Evolutionary conservation across 2,888 invertebrate genomes (phyloP).

Genomic region (Omphaloscelis lunosa): DNA sequence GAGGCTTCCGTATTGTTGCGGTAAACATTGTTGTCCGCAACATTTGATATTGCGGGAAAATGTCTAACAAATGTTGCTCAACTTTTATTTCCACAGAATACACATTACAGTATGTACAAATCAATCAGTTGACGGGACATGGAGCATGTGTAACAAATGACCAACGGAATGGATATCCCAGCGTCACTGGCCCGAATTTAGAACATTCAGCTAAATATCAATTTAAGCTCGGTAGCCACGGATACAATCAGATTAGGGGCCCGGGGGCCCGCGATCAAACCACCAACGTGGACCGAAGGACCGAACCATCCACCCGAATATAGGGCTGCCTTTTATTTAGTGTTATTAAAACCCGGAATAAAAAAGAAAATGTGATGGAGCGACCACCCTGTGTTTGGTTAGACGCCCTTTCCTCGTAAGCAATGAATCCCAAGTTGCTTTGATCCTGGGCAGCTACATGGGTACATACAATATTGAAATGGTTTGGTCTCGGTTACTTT

Average conservation of each 20-base stretch:
- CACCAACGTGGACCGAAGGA: slow-evolving; percentile 18
- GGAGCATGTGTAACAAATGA: slow-evolving; percentile 36
- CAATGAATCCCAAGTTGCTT: slow-evolving; percentile 45
- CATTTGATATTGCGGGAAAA: not conserved
- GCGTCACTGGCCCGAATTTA: slow-evolving; percentile 32
- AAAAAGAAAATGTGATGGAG: slow-evolving; percentile 18
- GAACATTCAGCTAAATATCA: slow-evolving; percentile 57
- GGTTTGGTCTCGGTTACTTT: not conserved
- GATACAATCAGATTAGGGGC: slow-evolving; percentile 56
- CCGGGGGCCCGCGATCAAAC: slow-evolving; percentile 37
- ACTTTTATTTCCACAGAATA: not conserved
- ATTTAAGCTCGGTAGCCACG: slow-evolving; percentile 52
- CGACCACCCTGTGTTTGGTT: slow-evolving; percentile 21
- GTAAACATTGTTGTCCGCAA: not conserved
- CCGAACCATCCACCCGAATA: slow-evolving; percentile 28
- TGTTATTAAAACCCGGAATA: slow-evolving; percentile 33
- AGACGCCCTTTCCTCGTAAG: slow-evolving; percentile 35
- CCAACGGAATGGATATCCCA: slow-evolving; percentile 18
- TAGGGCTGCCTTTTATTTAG: slow-evolving; percentile 31
- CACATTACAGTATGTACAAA: slow-evolving; percentile 7
- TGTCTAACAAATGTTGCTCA: not conserved
- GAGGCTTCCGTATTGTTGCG: not conserved
- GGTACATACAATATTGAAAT: not conserved
- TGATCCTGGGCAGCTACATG: not conserved
- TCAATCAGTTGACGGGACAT: not conserved